Conservation (phyloP, 2,113 vertebrate genomes). For the Columba livia region DNA sequence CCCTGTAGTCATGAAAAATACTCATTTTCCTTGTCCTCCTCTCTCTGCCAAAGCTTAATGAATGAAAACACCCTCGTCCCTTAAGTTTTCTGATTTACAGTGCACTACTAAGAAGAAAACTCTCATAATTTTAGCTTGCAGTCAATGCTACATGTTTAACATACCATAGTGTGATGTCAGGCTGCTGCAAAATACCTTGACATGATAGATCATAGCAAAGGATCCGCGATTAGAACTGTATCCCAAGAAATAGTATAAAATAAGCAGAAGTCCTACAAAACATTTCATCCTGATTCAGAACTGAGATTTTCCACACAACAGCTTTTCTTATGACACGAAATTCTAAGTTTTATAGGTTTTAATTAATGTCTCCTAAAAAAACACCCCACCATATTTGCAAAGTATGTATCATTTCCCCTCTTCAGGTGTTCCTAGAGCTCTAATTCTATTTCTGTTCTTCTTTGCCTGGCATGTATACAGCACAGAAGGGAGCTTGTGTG, state of each 20-base stretch:
- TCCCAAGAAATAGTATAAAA: not conserved
- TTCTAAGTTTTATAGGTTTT: not conserved
- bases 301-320: not conserved
- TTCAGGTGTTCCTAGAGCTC: not conserved
- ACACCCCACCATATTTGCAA: accelerated
- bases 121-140: not conserved
- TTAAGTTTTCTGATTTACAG: not conserved
- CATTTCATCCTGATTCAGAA: not conserved
- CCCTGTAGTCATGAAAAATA: not conserved
- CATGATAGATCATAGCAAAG: not conserved
- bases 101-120: not conserved
- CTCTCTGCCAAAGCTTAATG: not conserved
- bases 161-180: not conserved
- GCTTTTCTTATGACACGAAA: not conserved
- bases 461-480: not conserved
- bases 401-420: not conserved
- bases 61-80: not conserved
- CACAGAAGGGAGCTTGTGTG: not conserved
- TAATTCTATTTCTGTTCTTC: not conserved
- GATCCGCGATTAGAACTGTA: not conserved
- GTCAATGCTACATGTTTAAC: not conserved
- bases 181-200: not conserved
- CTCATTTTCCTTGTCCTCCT: not conserved
- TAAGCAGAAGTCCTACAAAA: not conserved
- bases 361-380: not conserved